These are phyloP conservation scores for Brachypalpus laphriformis DNA, from an alignment of 2,888 invertebrate genomes.

Conservation along the genomic window DNA sequence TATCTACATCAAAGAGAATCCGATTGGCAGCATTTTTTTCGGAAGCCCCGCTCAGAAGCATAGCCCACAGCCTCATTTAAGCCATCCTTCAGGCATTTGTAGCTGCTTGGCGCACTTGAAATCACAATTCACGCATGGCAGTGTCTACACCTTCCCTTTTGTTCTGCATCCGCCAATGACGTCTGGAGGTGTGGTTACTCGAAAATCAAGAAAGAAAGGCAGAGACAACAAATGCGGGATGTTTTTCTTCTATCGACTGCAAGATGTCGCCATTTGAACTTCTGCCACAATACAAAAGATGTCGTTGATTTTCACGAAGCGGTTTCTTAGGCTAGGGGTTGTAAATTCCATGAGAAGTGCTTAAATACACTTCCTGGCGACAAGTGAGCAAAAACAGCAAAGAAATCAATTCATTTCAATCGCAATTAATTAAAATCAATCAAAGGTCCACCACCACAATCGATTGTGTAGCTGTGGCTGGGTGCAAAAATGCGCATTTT, in stretches of 20 bases:
- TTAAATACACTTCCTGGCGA: slow-evolving; percentile 2
- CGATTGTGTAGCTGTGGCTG: not conserved
- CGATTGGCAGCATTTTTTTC: not conserved
- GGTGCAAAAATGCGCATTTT: not conserved
- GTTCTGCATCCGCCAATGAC: slow-evolving; percentile 21
- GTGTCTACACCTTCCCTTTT: not conserved
- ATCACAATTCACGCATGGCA: slow-evolving; percentile 41
- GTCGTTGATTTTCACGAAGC: not conserved
- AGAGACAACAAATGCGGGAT: slow-evolving; percentile 2
- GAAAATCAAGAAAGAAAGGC: not conserved
- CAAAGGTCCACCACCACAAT: slow-evolving; percentile 8
- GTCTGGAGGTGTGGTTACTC: slow-evolving; percentile 45
- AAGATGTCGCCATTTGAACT: slow-evolving; percentile 3
- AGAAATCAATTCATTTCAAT: slow-evolving; percentile 46
- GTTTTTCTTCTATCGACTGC: not conserved
- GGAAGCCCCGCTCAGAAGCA: not conserved
- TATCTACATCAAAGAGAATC: not conserved
- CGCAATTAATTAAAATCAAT: slow-evolving; percentile 66
- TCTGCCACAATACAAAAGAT: not conserved
- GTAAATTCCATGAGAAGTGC: not conserved
- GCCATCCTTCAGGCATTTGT: not conserved
- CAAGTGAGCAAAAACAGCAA: slow-evolving; percentile 16
- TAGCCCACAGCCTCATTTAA: not conserved
- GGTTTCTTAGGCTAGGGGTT: not conserved
- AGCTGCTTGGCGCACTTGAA: not conserved